Conservation (phyloP, 2,888 invertebrate species). For the Ctenicera cuprea region DNA sequence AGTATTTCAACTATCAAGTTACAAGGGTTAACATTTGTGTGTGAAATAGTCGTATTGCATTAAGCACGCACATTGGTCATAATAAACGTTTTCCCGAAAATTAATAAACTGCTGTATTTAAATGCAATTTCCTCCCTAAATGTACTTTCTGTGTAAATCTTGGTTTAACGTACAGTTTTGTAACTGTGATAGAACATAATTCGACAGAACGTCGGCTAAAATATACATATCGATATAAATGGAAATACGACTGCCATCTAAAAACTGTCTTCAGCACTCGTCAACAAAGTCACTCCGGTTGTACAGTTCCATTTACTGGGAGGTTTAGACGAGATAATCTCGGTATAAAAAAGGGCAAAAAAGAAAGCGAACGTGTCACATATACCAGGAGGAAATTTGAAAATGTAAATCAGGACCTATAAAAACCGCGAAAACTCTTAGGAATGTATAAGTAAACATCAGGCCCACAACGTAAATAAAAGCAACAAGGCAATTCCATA, state of each 20-base stretch:
- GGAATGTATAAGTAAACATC: slow-evolving; percentile 29
- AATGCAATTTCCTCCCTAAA: not conserved
- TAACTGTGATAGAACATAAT: not conserved
- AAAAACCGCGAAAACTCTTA: slow-evolving; percentile 35
- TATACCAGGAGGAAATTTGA: slow-evolving; percentile 27
- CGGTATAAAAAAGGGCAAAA: slow-evolving; percentile 37
- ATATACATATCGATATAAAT: slow-evolving; percentile 47
- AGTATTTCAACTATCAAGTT: no score
- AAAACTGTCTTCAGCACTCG: slow-evolving; percentile 36
- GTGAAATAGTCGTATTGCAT: no score
- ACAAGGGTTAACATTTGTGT: no score
- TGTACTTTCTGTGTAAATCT: not conserved
- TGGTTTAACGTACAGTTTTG: not conserved
- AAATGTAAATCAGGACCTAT: slow-evolving; percentile 41
- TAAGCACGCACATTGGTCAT: no score
- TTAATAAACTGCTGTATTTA: not conserved
- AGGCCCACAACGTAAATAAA: no score
- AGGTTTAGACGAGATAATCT: slow-evolving; percentile 40
- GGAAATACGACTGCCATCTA: slow-evolving; percentile 40
- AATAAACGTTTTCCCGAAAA: not conserved
- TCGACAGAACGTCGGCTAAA: slow-evolving; percentile 10
- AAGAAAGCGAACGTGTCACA: slow-evolving; percentile 34
- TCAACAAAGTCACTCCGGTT: slow-evolving; percentile 38
- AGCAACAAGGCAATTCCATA: no score
- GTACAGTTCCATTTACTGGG: slow-evolving; percentile 38